Conservation (phyloP, 2,113 vertebrate genomes). For the Leptobrachium ailaonicum region DNA sequence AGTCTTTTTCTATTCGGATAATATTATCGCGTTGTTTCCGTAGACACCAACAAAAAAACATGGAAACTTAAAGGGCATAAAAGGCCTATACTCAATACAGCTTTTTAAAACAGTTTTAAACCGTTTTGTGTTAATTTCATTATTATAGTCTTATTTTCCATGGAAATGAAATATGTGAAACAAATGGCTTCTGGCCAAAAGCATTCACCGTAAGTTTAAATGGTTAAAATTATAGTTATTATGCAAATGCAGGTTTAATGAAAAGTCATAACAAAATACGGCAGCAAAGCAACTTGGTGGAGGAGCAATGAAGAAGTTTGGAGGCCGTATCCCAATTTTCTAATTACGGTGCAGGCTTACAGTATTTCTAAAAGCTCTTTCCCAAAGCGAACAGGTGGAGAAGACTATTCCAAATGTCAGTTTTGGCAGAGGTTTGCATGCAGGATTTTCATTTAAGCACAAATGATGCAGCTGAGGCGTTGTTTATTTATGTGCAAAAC, state of each 20-base stretch:
- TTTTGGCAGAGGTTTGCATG: slow-evolving; percentile 2
- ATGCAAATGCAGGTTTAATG: slow-evolving; percentile 65
- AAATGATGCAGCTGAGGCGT: slow-evolving; percentile 25
- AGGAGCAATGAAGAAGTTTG: slow-evolving; percentile 12
- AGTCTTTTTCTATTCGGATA: no score
- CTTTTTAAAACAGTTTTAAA: no score
- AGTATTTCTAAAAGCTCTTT: slow-evolving; percentile 10
- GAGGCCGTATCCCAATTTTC: slow-evolving; percentile 11
- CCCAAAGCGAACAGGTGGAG: slow-evolving; percentile 34
- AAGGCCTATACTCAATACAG: no score
- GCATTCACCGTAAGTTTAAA: slow-evolving; percentile 64
- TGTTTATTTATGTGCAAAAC: slow-evolving; percentile 13
- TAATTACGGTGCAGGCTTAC: slow-evolving; percentile 24
- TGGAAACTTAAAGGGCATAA: no score
- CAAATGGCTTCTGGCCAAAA: slow-evolving; percentile 57
- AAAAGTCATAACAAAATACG: slow-evolving; percentile 53
- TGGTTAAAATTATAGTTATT: slow-evolving; percentile 62
- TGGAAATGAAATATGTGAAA: slow-evolving; percentile 37
- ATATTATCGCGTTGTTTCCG: no score
- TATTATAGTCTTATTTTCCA: slow-evolving; percentile 35
- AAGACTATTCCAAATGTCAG: slow-evolving; percentile 27
- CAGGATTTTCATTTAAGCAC: neutral
- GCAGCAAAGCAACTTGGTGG: slow-evolving; percentile 48
- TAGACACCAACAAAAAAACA: no score
- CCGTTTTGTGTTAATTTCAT: neutral